Evolutionary conservation across 2,797 vertebrate genomes (phyloP).

Genomic region (Poeciliopsis infans): DNA sequence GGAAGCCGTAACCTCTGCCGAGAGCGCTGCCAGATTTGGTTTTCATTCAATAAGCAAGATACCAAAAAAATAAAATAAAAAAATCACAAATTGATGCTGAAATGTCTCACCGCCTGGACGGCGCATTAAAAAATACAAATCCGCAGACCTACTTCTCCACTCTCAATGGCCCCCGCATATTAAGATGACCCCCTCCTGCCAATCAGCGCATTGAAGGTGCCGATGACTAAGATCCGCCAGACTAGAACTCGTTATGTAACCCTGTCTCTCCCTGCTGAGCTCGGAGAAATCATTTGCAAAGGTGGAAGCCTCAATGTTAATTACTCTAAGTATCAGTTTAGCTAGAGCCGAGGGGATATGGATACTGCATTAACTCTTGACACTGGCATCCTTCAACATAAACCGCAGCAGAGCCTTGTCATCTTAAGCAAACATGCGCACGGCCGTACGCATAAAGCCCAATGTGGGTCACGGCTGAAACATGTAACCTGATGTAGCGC

Average conservation of each 20-base stretch:
- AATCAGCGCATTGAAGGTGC: conserved; percentile 56
- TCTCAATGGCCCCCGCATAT: conserved; percentile 38
- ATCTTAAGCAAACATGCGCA: conserved; percentile 26
- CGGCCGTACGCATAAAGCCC: background rate
- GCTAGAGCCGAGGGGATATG: conserved; percentile 21
- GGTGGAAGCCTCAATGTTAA: conserved; percentile 57
- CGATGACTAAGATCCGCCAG: conserved; percentile 65
- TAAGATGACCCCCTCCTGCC: conserved; percentile 61
- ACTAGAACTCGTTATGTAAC: conserved; percentile 61
- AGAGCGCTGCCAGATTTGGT: conserved; percentile 1
- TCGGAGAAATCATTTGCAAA: conserved; percentile 54
- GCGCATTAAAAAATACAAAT: conserved; percentile 39
- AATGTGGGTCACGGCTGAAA: conserved; percentile 46
- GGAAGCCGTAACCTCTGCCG: background rate
- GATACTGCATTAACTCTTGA: conserved; percentile 18
- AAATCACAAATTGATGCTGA: conserved; percentile 8
- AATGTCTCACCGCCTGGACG: conserved; percentile 15
- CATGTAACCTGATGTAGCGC: conserved; percentile 44
- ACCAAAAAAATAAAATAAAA: conserved; percentile 1
- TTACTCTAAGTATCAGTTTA: conserved; percentile 56
- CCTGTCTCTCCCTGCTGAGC: conserved; percentile 57
- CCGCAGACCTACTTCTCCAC: conserved; percentile 38
- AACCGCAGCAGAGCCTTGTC: conserved; percentile 17
- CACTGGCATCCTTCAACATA: conserved; percentile 7
- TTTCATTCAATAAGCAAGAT: conserved; percentile 17